A percentile compares a stretch with the other conserved stretches of the same genome.
Conservation (phyloP, 2,888 invertebrate genomes). For the Drosophila ustulata region DNA sequence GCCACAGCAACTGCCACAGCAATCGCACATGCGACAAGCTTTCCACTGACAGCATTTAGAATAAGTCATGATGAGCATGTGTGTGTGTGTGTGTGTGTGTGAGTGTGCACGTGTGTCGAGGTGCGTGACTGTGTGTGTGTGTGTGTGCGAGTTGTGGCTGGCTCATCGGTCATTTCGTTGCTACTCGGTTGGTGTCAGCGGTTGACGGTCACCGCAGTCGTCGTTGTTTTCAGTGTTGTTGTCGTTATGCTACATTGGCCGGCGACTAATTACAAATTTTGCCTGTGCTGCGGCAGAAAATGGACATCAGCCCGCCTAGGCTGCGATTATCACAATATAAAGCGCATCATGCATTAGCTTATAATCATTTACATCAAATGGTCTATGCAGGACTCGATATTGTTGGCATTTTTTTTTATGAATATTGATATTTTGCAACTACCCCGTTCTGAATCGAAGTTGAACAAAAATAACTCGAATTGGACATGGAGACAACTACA, state of each 20-base stretch:
- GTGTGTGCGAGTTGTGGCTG: slow-evolving; percentile 58
- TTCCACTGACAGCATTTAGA: slow-evolving; percentile 60
- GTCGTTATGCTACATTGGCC: slow-evolving; percentile 32
- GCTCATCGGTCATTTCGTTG: slow-evolving; percentile 77
- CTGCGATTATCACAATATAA: slow-evolving; percentile 15
- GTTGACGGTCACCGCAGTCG: slow-evolving; percentile 41
- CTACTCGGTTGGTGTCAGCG: slow-evolving; percentile 73
- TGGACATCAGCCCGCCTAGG: slow-evolving; percentile 35
- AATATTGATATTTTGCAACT: neutral
- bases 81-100: neutral
- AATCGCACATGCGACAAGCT: slow-evolving; percentile 43
- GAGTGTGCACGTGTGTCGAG: neutral
- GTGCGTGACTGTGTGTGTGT: slow-evolving; percentile 10
- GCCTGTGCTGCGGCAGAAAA: slow-evolving; percentile 39
- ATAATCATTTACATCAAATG: neutral
- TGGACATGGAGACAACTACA: too few relatives aligned
- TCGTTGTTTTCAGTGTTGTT: slow-evolving; percentile 23
- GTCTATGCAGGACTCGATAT: neutral
- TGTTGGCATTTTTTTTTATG: neutral
- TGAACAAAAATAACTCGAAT: neutral
- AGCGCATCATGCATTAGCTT: neutral
- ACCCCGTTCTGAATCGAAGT: neutral
- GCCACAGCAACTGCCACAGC: slow-evolving; percentile 23
- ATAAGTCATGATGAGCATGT: slow-evolving; percentile 32
- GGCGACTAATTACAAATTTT: slow-evolving; percentile 73